Evolutionary conservation across 2,888 invertebrate species (phyloP).

Genomic region (Drosophila putrida): DNA sequence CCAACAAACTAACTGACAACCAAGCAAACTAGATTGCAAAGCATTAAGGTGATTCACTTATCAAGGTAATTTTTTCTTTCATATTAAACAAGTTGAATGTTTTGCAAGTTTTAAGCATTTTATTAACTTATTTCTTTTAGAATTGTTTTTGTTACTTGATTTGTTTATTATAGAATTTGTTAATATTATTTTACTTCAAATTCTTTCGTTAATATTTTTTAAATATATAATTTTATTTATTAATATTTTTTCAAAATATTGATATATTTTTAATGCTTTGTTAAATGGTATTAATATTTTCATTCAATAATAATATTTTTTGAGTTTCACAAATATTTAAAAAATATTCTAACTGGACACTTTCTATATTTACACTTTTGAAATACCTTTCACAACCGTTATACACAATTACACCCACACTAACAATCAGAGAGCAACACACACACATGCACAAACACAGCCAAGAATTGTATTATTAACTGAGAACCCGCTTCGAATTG

Average conservation of each 20-base stretch:
- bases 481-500: conserved; percentile 22
- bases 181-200: not conserved
- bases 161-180: too few species aligned
- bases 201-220: too few species aligned
- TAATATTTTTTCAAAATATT: not conserved
- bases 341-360: not conserved
- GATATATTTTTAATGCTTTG: not conserved
- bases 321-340: not conserved
- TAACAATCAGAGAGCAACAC: not conserved
- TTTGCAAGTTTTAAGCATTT: not conserved
- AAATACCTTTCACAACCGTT: conserved; percentile 50
- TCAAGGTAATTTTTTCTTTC: not conserved
- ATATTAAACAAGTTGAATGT: not conserved
- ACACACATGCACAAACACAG: conserved; percentile 37
- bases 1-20: conserved; percentile 8
- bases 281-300: not conserved
- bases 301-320: not conserved
- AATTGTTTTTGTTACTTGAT: not conserved
- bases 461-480: conserved; percentile 17
- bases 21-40: conserved; percentile 13
- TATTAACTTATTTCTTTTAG: not conserved
- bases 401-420: conserved; percentile 13
- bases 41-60: not conserved
- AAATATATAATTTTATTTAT: too few species aligned
- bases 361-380: not conserved